Conservation (phyloP, 2,888 invertebrate genomes). For the Acleris literana region DNA sequence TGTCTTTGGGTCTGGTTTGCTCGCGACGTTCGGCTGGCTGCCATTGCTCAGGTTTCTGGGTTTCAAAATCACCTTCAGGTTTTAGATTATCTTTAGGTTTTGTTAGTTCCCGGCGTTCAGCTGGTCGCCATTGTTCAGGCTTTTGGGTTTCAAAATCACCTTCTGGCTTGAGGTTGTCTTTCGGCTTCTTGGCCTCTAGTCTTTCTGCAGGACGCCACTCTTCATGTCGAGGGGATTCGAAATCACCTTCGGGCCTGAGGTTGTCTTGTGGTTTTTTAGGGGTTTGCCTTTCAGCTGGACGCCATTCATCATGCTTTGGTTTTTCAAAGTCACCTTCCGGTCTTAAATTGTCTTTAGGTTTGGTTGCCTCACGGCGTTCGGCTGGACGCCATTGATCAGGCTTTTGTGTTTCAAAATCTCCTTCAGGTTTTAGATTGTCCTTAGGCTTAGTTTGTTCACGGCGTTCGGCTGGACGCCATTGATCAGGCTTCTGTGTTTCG, state of each 20-base stretch:
- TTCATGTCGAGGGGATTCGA: constrained; percentile 59
- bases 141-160: constrained; percentile 68
- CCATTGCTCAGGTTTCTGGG: constrained; percentile 77
- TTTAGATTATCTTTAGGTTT: constrained; percentile 72
- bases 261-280: constrained; percentile 71
- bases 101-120: constrained; percentile 62
- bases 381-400: constrained; percentile 76
- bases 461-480: constrained; percentile 54
- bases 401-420: constrained; percentile 79
- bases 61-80: constrained; percentile 85
- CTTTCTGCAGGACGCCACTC: constrained; percentile 62
- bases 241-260: constrained; percentile 75
- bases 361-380: constrained; percentile 60
- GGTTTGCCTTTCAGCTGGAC: constrained; percentile 33
- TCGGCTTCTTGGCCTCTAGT: constrained; percentile 47
- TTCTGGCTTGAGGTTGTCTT: constrained; percentile 61
- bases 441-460: constrained; percentile 54
- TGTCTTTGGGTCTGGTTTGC: constrained; percentile 74
- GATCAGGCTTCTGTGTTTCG: constrained; percentile 57
- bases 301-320: constrained; percentile 58
- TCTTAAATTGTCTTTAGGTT: constrained; percentile 66
- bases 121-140: constrained; percentile 61
- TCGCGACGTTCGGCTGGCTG: constrained; percentile 66
- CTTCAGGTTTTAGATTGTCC: constrained; percentile 82
- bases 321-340: constrained; percentile 79